Evolutionary conservation across 2,888 invertebrate genomes (phyloP).

Genomic region (Cenopis cana): DNA sequence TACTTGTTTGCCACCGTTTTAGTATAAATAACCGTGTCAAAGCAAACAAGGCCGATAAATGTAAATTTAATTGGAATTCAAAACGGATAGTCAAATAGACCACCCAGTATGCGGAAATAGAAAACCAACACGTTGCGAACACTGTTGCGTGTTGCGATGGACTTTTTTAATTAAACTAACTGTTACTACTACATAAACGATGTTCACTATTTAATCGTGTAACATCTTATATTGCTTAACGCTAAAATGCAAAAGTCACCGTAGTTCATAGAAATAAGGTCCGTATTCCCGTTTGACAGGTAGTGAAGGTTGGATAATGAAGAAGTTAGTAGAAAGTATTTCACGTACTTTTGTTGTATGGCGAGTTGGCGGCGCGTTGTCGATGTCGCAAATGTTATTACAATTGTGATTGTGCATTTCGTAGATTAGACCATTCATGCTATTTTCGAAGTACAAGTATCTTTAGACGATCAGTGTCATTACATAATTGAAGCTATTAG

Average conservation of each 20-base stretch:
- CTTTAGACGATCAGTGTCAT: too few relatives aligned
- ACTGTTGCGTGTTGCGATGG: constrained; percentile 19
- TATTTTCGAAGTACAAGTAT: too few relatives aligned
- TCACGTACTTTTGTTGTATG: too few relatives aligned
- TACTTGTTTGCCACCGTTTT: too few relatives aligned
- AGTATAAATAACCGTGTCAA: too few relatives aligned
- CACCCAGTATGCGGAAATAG: constrained; percentile 12
- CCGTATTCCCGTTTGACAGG: not conserved
- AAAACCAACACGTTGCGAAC: constrained; percentile 32
- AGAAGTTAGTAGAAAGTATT: not conserved
- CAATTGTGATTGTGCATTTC: not conserved
- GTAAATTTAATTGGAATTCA: not conserved
- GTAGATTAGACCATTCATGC: too few relatives aligned
- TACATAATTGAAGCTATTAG: too few relatives aligned
- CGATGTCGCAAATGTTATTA: not conserved
- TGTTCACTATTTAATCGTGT: not conserved
- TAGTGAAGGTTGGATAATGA: not conserved
- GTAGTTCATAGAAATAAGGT: not conserved
- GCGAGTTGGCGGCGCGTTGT: not conserved
- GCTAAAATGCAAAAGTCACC: not conserved
- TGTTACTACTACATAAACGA: constrained; percentile 6
- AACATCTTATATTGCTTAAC: not conserved
- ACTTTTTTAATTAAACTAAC: constrained; percentile 33
- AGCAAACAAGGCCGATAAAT: not conserved
- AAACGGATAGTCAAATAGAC: not conserved